Evolutionary conservation across 1,140 invertebrate species (phyloP).

Genomic region (Drosophila triauraria): DNA sequence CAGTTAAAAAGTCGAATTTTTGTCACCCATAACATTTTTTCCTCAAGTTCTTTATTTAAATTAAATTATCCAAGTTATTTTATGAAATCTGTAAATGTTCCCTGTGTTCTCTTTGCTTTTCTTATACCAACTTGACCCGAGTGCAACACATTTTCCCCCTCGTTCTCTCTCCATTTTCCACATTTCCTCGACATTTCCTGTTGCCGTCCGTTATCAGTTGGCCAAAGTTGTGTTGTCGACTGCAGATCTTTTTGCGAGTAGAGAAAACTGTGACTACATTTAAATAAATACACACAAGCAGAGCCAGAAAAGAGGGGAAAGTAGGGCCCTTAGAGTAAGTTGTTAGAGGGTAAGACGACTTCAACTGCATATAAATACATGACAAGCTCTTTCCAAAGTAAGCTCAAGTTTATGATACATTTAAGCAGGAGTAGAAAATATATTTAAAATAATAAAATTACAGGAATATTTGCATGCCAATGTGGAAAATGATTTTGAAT

Average conservation of each 20-base stretch:
- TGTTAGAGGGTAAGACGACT: conserved; percentile 2
- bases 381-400: background rate
- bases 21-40: too few relatives aligned
- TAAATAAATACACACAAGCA: conserved; percentile 38
- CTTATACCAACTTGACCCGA: conserved; percentile 30
- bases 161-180: conserved; percentile 8
- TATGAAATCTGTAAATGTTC: background rate
- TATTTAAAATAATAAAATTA: background rate
- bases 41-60: too few relatives aligned
- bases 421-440: background rate
- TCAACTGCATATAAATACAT: background rate
- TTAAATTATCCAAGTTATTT: background rate
- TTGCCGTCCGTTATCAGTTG: conserved; percentile 69
- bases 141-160: conserved; percentile 23
- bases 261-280: conserved; percentile 35
- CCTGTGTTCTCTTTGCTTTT: background rate
- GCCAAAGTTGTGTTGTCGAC: conserved; percentile 58
- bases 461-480: too few relatives aligned
- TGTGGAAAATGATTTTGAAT: too few relatives aligned
- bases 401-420: conserved; percentile 4
- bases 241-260: conserved; percentile 45
- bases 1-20: too few relatives aligned
- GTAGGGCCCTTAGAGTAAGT: conserved; percentile 6
- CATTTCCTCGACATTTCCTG: conserved; percentile 64
- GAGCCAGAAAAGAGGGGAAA: background rate